A percentile compares a stretch with the other conserved stretches of the same genome.
phyloP scores from a whole-genome alignment of 1,140 invertebrate species.

The Daktulosphaira vitifoliae region DNA sequence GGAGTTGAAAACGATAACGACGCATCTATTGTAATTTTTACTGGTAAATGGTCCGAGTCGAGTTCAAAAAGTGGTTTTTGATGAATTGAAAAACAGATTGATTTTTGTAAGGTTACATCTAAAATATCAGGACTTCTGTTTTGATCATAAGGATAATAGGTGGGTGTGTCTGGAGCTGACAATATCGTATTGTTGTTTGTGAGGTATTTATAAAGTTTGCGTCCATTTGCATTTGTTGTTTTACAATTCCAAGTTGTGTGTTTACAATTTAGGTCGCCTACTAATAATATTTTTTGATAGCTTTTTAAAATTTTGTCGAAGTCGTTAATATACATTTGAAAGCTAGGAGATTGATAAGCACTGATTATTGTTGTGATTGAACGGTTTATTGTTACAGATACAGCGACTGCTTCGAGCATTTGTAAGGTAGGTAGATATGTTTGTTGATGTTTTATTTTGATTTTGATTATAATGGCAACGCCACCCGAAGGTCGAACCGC shows the following conservation, averaged over 20 bases:
- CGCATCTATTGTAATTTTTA: background rate
- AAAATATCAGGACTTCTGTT: background rate
- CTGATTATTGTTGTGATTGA: background rate
- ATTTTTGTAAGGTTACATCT: background rate
- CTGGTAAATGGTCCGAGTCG: background rate
- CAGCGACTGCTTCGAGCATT: background rate
- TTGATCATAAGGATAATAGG: no score
- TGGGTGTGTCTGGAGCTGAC: background rate
- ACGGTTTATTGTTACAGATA: background rate
- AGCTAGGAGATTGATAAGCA: background rate
- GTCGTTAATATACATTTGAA: background rate
- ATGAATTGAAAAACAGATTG: background rate
- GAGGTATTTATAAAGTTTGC: background rate
- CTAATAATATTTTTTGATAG: background rate
- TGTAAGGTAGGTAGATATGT: background rate
- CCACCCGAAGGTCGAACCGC: background rate
- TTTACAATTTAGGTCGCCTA: constrained; percentile 5
- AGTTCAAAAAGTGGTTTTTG: background rate
- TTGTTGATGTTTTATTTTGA: constrained; percentile 7
- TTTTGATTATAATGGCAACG: background rate
- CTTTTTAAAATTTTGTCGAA: background rate
- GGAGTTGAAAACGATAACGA: background rate
- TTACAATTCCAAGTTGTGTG: background rate
- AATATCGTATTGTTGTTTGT: background rate
- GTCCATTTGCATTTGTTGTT: background rate